Evolutionary conservation across 2,888 invertebrate genomes (phyloP), one percentile per base, ranked within the genome.

Genomic region (Zaprionus lineosus): DNA sequence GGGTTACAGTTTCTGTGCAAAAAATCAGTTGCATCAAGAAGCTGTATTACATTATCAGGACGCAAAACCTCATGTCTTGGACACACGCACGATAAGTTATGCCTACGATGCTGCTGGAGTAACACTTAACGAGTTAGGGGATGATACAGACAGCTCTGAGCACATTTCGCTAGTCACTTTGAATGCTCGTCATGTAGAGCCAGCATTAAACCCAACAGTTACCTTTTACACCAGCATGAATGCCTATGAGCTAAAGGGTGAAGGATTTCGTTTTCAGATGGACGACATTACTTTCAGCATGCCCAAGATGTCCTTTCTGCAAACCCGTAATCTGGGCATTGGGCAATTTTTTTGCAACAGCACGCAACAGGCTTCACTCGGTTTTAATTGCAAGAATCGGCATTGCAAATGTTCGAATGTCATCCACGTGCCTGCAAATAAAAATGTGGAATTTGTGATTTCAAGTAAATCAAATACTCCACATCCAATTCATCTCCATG

Each of bases 401-500:
- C 82, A 84, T 43, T 88, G 88, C 64, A 75, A 73, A 19, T 88
- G 88, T 56, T 74, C 87, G 0, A 88, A 88, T 62, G 86, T 88
- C 2, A 87, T 88, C 19, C 84, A 87, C 5, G 87, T 87, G 70
- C 87, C 86, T 8, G 87, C 87, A 11, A 82, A 85, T 19, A 74
- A 73, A 33, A 73, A 84, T 46, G 76, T 88, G 0, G 88, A 88
- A 46, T 85, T 88, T 12, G 85, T 88, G 0, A 66, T 88, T 8
- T 83, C 86, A 3, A 81, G 83, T 36, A 77, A 72, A 15, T 74
- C 86, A 0, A 64, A 58, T 16, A 77, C 86, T 0, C 78, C 88
- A 2, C 88, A 88, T 74, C 88, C 88, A 7, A 67, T 86, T 0
- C 88, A 88, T 26, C 57, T 88, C 56, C 88, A 88, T 28, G 88